Evolutionary conservation across 2,113 vertebrate genomes (phyloP).

Genomic region (Takifugu bimaculatus): DNA sequence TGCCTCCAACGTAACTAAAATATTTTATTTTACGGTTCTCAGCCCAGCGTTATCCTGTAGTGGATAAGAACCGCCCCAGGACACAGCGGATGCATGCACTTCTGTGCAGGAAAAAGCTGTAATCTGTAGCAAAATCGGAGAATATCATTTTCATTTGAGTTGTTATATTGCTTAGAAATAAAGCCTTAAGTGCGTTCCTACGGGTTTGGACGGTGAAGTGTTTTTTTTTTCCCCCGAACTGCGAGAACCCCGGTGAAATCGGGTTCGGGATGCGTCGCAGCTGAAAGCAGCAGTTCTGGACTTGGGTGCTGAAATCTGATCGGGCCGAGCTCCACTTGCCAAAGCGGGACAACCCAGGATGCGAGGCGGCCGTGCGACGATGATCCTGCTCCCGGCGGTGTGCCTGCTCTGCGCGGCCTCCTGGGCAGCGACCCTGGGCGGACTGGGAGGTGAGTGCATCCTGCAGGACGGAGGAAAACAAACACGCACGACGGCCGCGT

Average conservation of each 20-base stretch:
- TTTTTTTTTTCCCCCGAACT: constrained; percentile 5
- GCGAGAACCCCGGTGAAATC: constrained; percentile 1
- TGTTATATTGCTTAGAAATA: neutral
- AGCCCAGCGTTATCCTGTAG: constrained; percentile 1
- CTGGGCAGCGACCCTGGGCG: constrained; percentile 49
- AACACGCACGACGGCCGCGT: neutral
- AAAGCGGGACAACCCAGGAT: constrained; percentile 25
- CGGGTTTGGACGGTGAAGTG: constrained; percentile 2
- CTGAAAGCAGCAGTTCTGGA: constrained; percentile 45
- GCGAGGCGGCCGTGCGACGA: constrained; percentile 14
- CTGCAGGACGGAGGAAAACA: neutral
- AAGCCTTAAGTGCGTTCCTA: neutral
- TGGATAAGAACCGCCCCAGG: neutral
- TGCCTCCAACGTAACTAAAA: neutral
- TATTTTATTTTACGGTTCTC: neutral
- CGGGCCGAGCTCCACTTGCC: constrained; percentile 18
- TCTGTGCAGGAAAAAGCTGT: constrained; percentile 29
- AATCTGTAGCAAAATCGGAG: constrained; percentile 6
- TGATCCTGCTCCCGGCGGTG: constrained; percentile 30
- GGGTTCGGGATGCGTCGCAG: constrained; percentile 39
- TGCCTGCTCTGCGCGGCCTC: constrained; percentile 35
- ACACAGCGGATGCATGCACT: constrained; percentile 33
- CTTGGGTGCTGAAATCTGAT: constrained; percentile 30
- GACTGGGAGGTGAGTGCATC: constrained; percentile 40
- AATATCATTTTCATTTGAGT: neutral